Percentiles rank a stretch among this genome's conserved stretches.
These are phyloP conservation scores for Steatornis caripensis DNA, from an alignment of 2,113 vertebrate genomes.

Conservation along the genomic window DNA sequence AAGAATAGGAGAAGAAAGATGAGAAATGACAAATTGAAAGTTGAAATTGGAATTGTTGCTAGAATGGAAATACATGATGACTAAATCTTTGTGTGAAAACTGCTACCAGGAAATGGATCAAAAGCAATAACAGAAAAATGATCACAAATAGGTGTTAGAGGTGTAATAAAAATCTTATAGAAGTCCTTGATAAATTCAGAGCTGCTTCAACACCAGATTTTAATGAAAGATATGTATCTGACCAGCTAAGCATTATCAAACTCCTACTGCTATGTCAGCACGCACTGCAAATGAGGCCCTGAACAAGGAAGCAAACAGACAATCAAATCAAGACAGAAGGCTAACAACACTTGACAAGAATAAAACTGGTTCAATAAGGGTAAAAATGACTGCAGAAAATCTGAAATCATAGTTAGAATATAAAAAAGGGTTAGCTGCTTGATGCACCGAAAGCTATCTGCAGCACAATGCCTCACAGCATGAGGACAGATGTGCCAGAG, in stretches of 20 bases:
- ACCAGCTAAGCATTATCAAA: not conserved
- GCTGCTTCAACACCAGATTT: not conserved
- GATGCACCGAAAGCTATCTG: accelerated
- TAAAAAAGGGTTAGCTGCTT: not conserved
- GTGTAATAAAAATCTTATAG: not conserved
- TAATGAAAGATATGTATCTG: not conserved
- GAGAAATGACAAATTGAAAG: not conserved
- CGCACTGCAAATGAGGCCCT: not conserved
- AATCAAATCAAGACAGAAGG: not conserved
- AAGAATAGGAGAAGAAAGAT: not conserved
- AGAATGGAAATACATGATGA: not conserved
- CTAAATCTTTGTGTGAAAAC: not conserved
- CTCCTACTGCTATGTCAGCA: not conserved
- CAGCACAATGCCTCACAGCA: not conserved
- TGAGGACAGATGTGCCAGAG: accelerated
- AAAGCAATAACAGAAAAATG: not conserved
- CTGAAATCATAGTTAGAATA: not conserved
- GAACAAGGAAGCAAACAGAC: not conserved
- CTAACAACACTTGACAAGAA: not conserved
- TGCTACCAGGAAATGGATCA: not conserved
- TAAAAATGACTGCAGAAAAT: not conserved
- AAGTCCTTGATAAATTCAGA: not conserved
- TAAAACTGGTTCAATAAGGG: not conserved
- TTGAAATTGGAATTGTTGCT: not conserved
- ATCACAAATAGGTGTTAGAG: not conserved